A percentile compares a stretch with the other conserved stretches of the same genome.
These are phyloP conservation scores for Temnothorax nylanderi DNA, from an alignment of 1,140 invertebrate species.

Conservation along the genomic window DNA sequence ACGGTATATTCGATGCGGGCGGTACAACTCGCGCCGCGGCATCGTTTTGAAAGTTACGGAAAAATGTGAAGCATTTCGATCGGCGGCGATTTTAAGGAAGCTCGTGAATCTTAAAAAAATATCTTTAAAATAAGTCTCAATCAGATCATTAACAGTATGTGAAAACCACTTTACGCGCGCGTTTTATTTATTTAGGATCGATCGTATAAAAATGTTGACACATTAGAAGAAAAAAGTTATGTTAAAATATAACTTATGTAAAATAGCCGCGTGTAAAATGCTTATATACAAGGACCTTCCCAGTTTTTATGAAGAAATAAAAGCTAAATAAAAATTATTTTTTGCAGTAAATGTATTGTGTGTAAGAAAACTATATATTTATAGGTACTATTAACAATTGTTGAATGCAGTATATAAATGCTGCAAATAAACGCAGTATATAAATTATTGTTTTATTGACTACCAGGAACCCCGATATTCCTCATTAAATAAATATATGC, in stretches of 20 bases:
- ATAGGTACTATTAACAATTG: not conserved
- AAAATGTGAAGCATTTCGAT: conserved; percentile 65
- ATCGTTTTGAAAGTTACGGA: conserved; percentile 72
- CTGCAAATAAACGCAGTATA: too few species aligned
- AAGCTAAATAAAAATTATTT: not conserved
- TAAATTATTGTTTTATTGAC: not conserved
- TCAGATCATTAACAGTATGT: not conserved
- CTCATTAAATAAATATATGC: not conserved
- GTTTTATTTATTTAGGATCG: not conserved
- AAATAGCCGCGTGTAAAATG: not conserved
- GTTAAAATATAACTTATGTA: not conserved
- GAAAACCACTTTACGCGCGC: not conserved
- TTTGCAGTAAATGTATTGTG: not conserved
- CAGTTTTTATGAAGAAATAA: not conserved
- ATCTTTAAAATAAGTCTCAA: not conserved
- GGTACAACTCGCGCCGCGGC: conserved; percentile 60
- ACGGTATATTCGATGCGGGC: conserved; percentile 71
- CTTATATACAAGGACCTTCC: not conserved
- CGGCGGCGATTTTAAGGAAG: conserved; percentile 35
- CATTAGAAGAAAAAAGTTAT: not conserved
- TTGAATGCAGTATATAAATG: not conserved
- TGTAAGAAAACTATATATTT: not conserved
- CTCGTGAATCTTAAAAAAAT: conserved; percentile 37
- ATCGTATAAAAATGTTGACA: not conserved
- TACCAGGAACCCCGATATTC: not conserved